Evolutionary conservation across 2,113 vertebrate genomes (phyloP).

Genomic region (Gasterosteus aculeatus): DNA sequence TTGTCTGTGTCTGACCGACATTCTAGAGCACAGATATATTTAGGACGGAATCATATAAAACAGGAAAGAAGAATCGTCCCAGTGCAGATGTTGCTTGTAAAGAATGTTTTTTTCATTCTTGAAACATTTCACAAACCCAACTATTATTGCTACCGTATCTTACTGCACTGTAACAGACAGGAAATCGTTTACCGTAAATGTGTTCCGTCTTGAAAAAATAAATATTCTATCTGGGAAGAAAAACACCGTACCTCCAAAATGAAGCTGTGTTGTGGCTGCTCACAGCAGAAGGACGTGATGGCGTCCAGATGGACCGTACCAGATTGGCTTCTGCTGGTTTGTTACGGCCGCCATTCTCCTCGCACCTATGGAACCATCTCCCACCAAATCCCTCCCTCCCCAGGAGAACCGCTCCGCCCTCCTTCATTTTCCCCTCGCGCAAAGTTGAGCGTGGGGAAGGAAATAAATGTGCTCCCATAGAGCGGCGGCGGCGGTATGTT

Average conservation of each 20-base stretch:
- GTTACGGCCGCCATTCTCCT: conserved; percentile 16
- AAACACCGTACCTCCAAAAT: not conserved
- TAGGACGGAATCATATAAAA: no score
- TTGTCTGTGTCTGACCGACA: no score
- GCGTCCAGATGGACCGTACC: conserved; percentile 9
- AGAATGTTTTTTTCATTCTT: no score
- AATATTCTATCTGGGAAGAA: not conserved
- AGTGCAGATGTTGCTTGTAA: no score
- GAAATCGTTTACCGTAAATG: not conserved
- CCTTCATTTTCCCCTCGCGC: conserved; percentile 8
- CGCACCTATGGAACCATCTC: conserved; percentile 30
- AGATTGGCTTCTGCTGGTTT: conserved; percentile 16
- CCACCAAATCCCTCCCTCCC: conserved; percentile 14
- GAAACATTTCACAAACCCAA: no score
- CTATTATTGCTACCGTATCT: not conserved
- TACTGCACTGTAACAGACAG: not conserved
- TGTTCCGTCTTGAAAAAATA: not conserved
- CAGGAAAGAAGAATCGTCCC: no score
- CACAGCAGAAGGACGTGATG: not conserved
- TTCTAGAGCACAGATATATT: no score
- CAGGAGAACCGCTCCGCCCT: not conserved
- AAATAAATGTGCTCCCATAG: conserved; percentile 26
- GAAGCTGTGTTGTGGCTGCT: not conserved
- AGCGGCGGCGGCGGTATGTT: conserved; percentile 17
- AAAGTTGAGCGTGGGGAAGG: conserved; percentile 17